Evolutionary conservation across 1,140 invertebrate genomes (phyloP), one percentile per base, ranked within the genome.

Genomic region (Epicauta chinensis): DNA sequence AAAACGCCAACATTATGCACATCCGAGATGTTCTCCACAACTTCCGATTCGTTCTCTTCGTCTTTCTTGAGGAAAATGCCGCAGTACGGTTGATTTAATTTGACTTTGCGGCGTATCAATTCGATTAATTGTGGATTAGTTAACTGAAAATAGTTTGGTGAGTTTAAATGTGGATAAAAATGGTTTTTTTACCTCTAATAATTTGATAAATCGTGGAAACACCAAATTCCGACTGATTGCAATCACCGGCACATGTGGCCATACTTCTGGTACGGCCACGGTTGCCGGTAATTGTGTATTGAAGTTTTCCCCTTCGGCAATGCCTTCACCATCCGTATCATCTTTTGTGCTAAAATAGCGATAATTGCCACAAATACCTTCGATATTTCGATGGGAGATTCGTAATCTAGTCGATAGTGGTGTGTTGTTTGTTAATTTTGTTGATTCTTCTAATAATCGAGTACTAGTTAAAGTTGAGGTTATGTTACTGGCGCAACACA

Each of bases 121-220:
- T 95, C 87, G 63, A 97, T 92, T 36, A 99, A 74, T 39, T 82
- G 74, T 53, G 90, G 87, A 75, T 98, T 87, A 14, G 86, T 82
- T 11, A 98, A 76, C 89, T 91, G 66, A 45, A 76, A 31, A 43
- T 1, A 34, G 16, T 16, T 34, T 12, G 15, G 9, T 30, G 31
- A 17, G 6, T 12, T 2, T n/a, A n/a, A n/a, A n/a, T n/a, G n/a
- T n/a, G n/a, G 35, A 16, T 17, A 2, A 31, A 48, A 13, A n/a
- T n/a, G 11, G 14, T n/a, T n/a, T 23, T 37, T 9, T 66, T 69
- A 93, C 89, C 76, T 98, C 96, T 55, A 99, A 86, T 55, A 98
- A 83, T 76, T 99, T 99, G 53, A 98, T 94, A 75, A 99, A 99
- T 63, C 91, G 82, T 34, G 97, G 97, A 77, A 99, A 99, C 1